These are phyloP conservation scores for Zaprionus obscuricornis DNA, from an alignment of 2,888 invertebrate genomes.

Conservation along the genomic window DNA sequence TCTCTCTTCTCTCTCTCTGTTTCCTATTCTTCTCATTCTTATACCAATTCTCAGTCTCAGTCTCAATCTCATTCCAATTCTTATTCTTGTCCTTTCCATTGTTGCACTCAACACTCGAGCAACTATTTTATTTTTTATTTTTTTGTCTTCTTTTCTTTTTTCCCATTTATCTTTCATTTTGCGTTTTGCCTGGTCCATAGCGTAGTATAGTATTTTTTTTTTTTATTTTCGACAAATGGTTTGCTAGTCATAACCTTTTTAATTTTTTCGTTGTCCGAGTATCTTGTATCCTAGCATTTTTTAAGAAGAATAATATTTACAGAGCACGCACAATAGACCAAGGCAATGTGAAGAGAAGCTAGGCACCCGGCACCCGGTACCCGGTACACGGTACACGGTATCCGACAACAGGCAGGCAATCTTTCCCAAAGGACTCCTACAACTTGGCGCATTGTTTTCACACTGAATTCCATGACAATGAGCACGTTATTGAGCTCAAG, in stretches of 20 bases:
- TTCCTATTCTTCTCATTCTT: slow-evolving; percentile 2
- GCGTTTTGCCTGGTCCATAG: slow-evolving; percentile 21
- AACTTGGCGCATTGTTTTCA: slow-evolving; percentile 65
- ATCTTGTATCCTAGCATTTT: slow-evolving; percentile 53
- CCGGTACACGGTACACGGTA: too few relatives aligned
- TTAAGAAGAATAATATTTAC: slow-evolving; percentile 77
- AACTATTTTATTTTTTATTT: slow-evolving; percentile 26
- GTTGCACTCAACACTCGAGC: slow-evolving; percentile 28
- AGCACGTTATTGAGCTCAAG: slow-evolving; percentile 64
- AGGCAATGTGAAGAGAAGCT: slow-evolving; percentile 22
- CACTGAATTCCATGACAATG: slow-evolving; percentile 71
- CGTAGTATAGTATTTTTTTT: too few relatives aligned
- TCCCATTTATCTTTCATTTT: slow-evolving; percentile 52
- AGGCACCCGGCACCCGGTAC: slow-evolving; percentile 25
- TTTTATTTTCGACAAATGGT: slow-evolving; percentile 71
- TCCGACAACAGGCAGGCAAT: too few relatives aligned
- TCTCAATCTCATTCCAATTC: background rate
- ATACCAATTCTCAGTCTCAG: too few relatives aligned
- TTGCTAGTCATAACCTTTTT: slow-evolving; percentile 71
- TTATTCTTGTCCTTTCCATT: slow-evolving; percentile 20
- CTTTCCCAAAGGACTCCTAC: slow-evolving; percentile 51
- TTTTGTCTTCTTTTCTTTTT: slow-evolving; percentile 24
- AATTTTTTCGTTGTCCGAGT: slow-evolving; percentile 48
- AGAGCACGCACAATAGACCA: slow-evolving; percentile 68
- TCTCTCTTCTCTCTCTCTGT: background rate